These are phyloP conservation scores for Tipula vernalis DNA, from an alignment of 2,888 invertebrate species.

Conservation along the genomic window DNA sequence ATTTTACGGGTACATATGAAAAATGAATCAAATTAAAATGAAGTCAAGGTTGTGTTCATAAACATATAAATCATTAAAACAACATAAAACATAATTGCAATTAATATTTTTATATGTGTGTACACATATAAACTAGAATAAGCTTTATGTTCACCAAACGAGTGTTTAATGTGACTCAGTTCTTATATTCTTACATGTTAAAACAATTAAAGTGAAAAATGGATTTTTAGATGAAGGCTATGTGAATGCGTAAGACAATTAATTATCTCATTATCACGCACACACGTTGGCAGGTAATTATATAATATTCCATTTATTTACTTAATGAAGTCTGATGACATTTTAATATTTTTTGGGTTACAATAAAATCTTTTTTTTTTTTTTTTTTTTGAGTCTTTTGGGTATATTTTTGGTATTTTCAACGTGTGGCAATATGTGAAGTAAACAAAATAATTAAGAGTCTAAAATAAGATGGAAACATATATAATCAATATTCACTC, in stretches of 20 bases:
- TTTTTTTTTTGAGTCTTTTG: too few relatives aligned
- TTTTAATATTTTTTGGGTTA: neutral
- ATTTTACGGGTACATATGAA: neutral
- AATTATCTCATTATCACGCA: neutral
- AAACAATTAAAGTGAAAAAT: neutral
- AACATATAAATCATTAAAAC: neutral
- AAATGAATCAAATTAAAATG: neutral
- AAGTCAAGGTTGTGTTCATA: neutral
- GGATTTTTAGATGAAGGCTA: neutral
- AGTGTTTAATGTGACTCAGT: neutral
- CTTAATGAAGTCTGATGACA: neutral
- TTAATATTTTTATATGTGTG: neutral
- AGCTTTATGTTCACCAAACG: neutral
- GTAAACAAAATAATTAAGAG: too few relatives aligned
- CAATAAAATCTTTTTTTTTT: too few relatives aligned
- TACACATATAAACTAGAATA: neutral
- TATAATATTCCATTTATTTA: neutral
- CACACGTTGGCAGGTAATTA: neutral
- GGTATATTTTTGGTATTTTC: too few relatives aligned
- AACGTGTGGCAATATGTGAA: too few relatives aligned
- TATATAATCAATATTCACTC: too few relatives aligned
- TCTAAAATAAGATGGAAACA: too few relatives aligned
- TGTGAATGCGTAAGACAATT: neutral
- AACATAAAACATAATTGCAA: neutral
- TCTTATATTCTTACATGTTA: neutral